phyloP scores from a whole-genome alignment of 2,797 vertebrate species.

The Sebastes minor region DNA sequence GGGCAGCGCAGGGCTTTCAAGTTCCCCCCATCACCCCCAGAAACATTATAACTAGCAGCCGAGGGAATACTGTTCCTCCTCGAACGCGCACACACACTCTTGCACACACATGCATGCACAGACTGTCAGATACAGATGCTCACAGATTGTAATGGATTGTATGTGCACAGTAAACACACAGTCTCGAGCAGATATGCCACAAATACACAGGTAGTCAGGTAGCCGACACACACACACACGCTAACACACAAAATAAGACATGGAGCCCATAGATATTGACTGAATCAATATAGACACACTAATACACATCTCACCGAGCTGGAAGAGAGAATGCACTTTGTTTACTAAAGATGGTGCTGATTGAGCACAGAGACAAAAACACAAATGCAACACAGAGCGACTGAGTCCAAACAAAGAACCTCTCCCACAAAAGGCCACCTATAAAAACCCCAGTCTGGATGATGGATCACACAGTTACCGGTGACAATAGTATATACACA shows the following conservation, averaged over 20 bases:
- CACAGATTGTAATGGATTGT: slow-evolving; percentile 63
- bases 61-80: slow-evolving; percentile 88
- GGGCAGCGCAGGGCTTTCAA: slow-evolving; percentile 94
- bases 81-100: slow-evolving; percentile 50
- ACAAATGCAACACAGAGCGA: slow-evolving; percentile 23
- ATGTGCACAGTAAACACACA: slow-evolving; percentile 58
- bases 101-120: slow-evolving; percentile 46
- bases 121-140: slow-evolving; percentile 77
- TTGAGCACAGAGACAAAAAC: slow-evolving; percentile 49
- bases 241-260: slow-evolving; percentile 67
- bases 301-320: slow-evolving; percentile 60
- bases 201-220: slow-evolving; percentile 69
- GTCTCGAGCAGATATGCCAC: slow-evolving; percentile 63
- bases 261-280: slow-evolving; percentile 74
- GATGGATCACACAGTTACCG: slow-evolving; percentile 65
- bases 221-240: slow-evolving; percentile 9
- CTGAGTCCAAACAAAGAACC: slow-evolving; percentile 57
- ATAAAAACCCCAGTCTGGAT: slow-evolving; percentile 40
- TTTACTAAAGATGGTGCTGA: slow-evolving; percentile 66
- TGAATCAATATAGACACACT: slow-evolving; percentile 74
- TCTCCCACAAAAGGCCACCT: slow-evolving; percentile 53
- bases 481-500: slow-evolving; percentile 34
- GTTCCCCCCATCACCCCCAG: slow-evolving; percentile 95
- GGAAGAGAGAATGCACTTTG: slow-evolving; percentile 66
- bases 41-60: slow-evolving; percentile 99